Base-by-base conservation (phyloP, 2,113 vertebrate genomes). In the Leiothrix lutea region DNA sequence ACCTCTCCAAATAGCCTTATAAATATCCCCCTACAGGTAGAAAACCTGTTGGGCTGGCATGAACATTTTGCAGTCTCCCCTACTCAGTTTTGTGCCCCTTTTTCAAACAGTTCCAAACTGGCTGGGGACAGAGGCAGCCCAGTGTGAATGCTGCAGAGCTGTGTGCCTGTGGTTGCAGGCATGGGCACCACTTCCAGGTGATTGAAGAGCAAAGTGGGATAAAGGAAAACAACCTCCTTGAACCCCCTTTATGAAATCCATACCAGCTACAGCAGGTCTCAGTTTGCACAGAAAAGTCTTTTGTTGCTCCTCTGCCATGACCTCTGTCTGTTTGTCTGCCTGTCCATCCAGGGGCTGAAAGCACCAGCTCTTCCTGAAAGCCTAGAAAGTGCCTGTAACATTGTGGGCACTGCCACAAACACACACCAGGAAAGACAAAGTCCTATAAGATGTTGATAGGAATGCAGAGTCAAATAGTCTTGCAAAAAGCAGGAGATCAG, bases 401-500 rank as follows among this genome's bases (percentile, higher is more conserved):
- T 8, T 61, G 45, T 62, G 53, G 82, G 36, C 79, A n/a, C 72
- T 88, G 31, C 75, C 36, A 78, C 67, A 95, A 95, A 89, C 93
- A 97, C 94, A 91, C 62, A 70, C 5, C 8, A 78, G 44, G 24
- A 64, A 90, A 94, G 69, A 69, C 72, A 56, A 90, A 61, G 61
- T 67, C 83, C 69, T 83, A 5, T 61, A 53, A 93, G 88, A 96
- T 84, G 80, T 80, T 88, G 88, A 79, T 53, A 71, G 61, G 86
- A 95, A 95, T 78, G 88, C 2, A 0, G 92, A 93, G 51, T 51
- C 77, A 94, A 96, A 96, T 20, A 94, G 75, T 57, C 82, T 71
- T 81, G 75, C 72, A 90, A 96, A 96, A 95, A 64, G 44, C 56
- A 57, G 66, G 75, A 94, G 86, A 94, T 94, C 92, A 74, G 72